A percentile compares a stretch with the other conserved stretches of the same genome.
Evolutionary conservation across 2,113 vertebrate species (phyloP).

Genomic region (Protomyctophum bolini): DNA sequence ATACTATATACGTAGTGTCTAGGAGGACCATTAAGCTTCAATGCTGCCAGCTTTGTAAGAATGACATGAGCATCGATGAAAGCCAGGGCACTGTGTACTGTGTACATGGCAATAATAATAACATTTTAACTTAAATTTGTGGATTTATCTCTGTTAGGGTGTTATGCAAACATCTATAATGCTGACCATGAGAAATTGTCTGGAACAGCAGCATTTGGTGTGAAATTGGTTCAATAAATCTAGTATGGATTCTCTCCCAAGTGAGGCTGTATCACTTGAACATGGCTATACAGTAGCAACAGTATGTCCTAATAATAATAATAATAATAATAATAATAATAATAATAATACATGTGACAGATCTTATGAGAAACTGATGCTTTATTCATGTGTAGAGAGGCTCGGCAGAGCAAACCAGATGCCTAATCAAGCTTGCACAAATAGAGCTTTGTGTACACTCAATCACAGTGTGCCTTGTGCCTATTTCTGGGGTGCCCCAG

Average conservation of each 20-base stretch:
- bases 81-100: background rate
- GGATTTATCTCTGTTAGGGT: slow-evolving; percentile 3
- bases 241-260: background rate
- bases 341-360: slow-evolving; percentile 5
- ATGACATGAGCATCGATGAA: background rate
- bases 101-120: background rate
- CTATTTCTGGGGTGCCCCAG: slow-evolving; percentile 26
- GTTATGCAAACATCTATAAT: slow-evolving; percentile 1
- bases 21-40: background rate
- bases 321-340: background rate
- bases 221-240: slow-evolving; percentile 23
- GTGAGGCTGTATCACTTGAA: background rate
- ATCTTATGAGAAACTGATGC: slow-evolving; percentile 25
- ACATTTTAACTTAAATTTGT: slow-evolving; percentile 6
- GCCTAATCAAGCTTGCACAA: slow-evolving; percentile 35
- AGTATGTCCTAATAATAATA: background rate
- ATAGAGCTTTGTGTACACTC: slow-evolving; percentile 26
- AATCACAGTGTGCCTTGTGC: slow-evolving; percentile 27
- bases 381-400: slow-evolving; percentile 9
- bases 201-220: slow-evolving; percentile 19
- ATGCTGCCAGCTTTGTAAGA: slow-evolving; percentile 10
- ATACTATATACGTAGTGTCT: too few relatives aligned
- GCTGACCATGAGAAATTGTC: slow-evolving; percentile 46
- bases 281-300: background rate
- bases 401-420: slow-evolving; percentile 27